Evolutionary conservation across 2,113 vertebrate species (phyloP), one percentile per base, ranked within the genome.

Genomic region (Rana temporaria): DNA sequence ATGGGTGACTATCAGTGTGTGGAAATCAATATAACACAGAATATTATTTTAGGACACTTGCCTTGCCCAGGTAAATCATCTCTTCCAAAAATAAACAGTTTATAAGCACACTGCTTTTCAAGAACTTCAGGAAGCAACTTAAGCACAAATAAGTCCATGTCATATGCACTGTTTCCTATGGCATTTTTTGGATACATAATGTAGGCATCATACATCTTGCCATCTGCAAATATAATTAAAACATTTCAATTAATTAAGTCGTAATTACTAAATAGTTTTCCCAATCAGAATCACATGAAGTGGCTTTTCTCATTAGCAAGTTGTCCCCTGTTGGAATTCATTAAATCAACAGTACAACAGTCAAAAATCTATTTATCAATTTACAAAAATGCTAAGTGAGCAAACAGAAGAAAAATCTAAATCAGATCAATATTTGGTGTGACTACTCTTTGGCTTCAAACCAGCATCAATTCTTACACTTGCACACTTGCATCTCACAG

Each of bases 181-280:
- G 22, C 80, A 53, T 89, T 87, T 84, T 90, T 94, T 1, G 96
- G 95, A 85, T 95, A 97, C 0, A 95, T 90, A 74, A 99, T 90
- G 1, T 97, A 99, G 6, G 98, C 98, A 82, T 99, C 98, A 32
- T 96, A 98, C 59, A 88, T 78, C 86, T 96, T 99, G 65, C 93
- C 96, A 88, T 98, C 96, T 69, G 88, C 90, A 89, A 90, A 30
- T n/a, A 14, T 20, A 76, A 48, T n/a, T 20, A 52, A 32, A 42
- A 2, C 12, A 22, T 4, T 22, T 52, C 4, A 38, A 30, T 38
- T 16, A 0, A 48, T 11, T 48, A 48, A 48, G 42, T 48, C 11
- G 1, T 14, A 48, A 7, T 6, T 42, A 42, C 38, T 48, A 48
- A 1, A 48, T 12, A 14, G 12, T 48, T 12, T 48, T 12, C 34